These are phyloP conservation scores for Gadus chalcogrammus DNA, from an alignment of 2,113 vertebrate genomes.

Conservation along the genomic window DNA sequence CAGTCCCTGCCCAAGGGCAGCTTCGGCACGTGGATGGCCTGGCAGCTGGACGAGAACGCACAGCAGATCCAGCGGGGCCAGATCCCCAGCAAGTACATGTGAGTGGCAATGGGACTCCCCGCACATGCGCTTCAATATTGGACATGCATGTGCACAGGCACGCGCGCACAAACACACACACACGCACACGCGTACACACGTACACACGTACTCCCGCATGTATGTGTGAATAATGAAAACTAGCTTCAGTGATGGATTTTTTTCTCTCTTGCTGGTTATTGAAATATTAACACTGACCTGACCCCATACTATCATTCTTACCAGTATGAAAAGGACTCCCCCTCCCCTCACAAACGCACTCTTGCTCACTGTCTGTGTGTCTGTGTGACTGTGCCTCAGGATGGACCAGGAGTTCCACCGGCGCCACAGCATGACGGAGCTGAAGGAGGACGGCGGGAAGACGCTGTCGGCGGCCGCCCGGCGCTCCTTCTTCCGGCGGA, in stretches of 20 bases:
- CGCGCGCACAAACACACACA: background rate
- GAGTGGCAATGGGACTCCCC: conserved; percentile 47
- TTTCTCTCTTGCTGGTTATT: too few relatives aligned
- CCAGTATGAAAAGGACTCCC: too few relatives aligned
- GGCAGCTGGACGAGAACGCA: conserved; percentile 96
- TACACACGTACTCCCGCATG: background rate
- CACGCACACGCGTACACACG: background rate
- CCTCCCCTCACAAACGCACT: too few relatives aligned
- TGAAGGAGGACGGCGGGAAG: conserved; percentile 89
- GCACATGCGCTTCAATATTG: conserved; percentile 18
- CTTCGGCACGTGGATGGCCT: conserved; percentile 97
- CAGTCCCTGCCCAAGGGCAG: conserved; percentile 93
- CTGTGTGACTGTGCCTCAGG: conserved; percentile 60
- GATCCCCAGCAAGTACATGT: conserved; percentile 99
- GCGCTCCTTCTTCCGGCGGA: conserved; percentile 94
- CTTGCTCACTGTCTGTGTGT: too few relatives aligned
- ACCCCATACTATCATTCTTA: too few relatives aligned
- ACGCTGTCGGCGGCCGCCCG: conserved; percentile 91
- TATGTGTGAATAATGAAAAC: too few relatives aligned
- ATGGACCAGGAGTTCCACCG: conserved; percentile 99
- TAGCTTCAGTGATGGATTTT: too few relatives aligned
- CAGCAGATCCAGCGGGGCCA: conserved; percentile 95
- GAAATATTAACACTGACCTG: too few relatives aligned
- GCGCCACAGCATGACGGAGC: conserved; percentile 91
- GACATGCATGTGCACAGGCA: background rate